phyloP scores from a whole-genome alignment of 2,797 vertebrate genomes.

The Trichosurus vulpecula region DNA sequence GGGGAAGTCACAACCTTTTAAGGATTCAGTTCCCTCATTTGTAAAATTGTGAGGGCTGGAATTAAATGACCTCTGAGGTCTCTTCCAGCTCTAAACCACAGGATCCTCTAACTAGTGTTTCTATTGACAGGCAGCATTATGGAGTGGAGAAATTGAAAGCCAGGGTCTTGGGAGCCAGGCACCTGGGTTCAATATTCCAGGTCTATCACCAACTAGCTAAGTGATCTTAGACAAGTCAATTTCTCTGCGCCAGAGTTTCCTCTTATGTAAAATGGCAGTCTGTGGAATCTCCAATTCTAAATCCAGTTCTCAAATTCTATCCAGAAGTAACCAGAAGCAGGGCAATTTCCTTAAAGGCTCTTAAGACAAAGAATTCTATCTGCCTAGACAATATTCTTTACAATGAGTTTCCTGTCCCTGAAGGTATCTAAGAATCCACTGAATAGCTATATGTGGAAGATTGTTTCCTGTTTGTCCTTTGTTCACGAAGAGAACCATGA shows the following conservation, averaged over 20 bases:
- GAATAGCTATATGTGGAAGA: not conserved
- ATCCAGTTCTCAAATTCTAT: not conserved
- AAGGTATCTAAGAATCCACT: not conserved
- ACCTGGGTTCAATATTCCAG: constrained; percentile 12
- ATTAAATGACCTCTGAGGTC: not conserved
- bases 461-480: not conserved
- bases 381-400: not conserved
- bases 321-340: not conserved
- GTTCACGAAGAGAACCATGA: not conserved
- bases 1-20: not conserved
- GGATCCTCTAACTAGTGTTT: not conserved
- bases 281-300: not conserved
- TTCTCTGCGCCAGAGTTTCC: not conserved
- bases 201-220: not conserved
- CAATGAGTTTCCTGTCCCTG: not conserved
- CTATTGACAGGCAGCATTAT: not conserved
- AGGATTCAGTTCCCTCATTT: not conserved
- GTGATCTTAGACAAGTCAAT: constrained; percentile 2
- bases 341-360: not conserved
- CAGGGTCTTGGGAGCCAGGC: constrained; percentile 8
- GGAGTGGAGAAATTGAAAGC: not conserved
- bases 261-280: not conserved
- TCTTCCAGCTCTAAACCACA: not conserved
- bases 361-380: not conserved
- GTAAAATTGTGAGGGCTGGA: not conserved